Conservation (phyloP, 2,888 invertebrate species). For the Oxycera nigricornis region DNA sequence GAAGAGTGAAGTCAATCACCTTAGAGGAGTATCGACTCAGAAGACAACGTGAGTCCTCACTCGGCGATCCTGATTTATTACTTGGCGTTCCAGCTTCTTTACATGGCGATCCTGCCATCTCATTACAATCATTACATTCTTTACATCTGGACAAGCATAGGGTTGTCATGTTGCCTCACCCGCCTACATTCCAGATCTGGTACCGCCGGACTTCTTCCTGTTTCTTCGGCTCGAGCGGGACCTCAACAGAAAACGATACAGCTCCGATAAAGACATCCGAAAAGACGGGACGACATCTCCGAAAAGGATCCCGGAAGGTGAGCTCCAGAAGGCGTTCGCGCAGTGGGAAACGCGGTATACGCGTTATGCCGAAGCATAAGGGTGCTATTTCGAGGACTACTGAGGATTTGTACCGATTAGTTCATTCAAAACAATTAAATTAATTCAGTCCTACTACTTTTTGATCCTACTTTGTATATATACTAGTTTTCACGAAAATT, state of each 20-base stretch:
- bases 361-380: background rate
- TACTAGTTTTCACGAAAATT: no score
- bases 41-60: no score
- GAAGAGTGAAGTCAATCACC: no score
- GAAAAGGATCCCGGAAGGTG: background rate
- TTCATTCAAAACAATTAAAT: background rate
- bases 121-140: no score
- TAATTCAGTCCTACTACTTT: background rate
- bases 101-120: no score
- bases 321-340: background rate
- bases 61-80: no score
- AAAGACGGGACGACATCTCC: background rate
- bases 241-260: no score
- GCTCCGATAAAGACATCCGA: no score
- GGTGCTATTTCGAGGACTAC: background rate
- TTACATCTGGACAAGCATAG: no score
- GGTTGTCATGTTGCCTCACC: background rate
- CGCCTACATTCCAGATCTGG: background rate
- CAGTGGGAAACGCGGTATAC: background rate
- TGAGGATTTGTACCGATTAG: no score
- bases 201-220: background rate
- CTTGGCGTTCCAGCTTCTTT: no score
- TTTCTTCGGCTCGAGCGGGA: background rate
- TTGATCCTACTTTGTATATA: background rate
- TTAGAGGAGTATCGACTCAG: no score